A percentile compares a stretch with the other conserved stretches of the same genome.
These are phyloP conservation scores for Hozukius guyotensis DNA, from an alignment of 2,797 vertebrate species.

Conservation along the genomic window DNA sequence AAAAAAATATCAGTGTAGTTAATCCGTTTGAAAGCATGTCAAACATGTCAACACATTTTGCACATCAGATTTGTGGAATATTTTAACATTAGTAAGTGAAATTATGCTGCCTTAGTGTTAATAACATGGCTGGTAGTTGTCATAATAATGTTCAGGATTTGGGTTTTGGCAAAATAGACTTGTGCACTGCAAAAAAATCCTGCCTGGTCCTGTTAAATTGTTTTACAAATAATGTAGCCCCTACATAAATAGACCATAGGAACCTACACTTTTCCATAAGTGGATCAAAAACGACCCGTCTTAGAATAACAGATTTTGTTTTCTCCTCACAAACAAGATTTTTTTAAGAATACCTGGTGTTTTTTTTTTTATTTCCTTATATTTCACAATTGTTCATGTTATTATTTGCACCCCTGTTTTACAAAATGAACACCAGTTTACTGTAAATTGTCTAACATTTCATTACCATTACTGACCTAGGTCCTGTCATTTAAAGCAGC, in stretches of 20 bases:
- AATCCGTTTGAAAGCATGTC: constrained; percentile 21
- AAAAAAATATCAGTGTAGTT: constrained; percentile 4
- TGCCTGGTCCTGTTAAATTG: not conserved
- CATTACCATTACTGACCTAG: constrained; percentile 16
- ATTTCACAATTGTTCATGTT: not conserved
- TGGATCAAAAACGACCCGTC: not conserved
- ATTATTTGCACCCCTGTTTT: not conserved
- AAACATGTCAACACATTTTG: constrained; percentile 1
- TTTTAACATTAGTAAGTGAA: not conserved
- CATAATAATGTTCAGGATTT: constrained; percentile 3
- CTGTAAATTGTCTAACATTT: not conserved
- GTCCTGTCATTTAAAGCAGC: not conserved
- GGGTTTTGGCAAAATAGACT: not conserved
- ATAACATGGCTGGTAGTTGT: not conserved
- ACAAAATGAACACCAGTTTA: not conserved
- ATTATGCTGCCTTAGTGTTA: not conserved
- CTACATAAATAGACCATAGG: not conserved
- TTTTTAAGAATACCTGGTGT: not conserved
- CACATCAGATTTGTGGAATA: constrained; percentile 3
- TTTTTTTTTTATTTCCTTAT: not conserved
- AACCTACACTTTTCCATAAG: not conserved
- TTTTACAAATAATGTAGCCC: not conserved
- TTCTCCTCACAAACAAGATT: not conserved
- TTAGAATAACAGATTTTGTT: not conserved
- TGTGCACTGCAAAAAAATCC: not conserved